A percentile compares a stretch with the other conserved stretches of the same genome.
phyloP scores from a whole-genome alignment of 2,888 invertebrate genomes.

The Microctonus aethiopoides region DNA sequence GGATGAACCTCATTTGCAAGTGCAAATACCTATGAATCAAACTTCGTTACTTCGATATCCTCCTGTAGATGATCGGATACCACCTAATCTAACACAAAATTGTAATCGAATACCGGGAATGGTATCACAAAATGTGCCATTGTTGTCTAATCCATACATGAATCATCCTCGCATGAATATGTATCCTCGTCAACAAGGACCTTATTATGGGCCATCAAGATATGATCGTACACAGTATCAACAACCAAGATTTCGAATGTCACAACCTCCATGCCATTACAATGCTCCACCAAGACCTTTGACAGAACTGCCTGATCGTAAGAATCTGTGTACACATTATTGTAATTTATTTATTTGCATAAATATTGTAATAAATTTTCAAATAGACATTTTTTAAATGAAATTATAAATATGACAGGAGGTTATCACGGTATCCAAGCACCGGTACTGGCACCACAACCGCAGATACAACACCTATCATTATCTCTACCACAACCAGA shows the following conservation, averaged over 20 bases:
- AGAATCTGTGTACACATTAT: slow-evolving; percentile 38
- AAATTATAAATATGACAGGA: slow-evolving; percentile 44
- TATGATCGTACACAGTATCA: slow-evolving; percentile 62
- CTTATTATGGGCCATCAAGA: slow-evolving; percentile 49
- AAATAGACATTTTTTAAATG: not conserved
- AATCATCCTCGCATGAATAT: slow-evolving; percentile 58
- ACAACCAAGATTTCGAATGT: slow-evolving; percentile 58
- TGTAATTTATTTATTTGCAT: slow-evolving; percentile 11
- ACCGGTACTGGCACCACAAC: no score
- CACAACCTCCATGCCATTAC: slow-evolving; percentile 62
- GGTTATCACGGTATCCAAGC: slow-evolving; percentile 67
- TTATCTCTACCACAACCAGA: slow-evolving; percentile 71
- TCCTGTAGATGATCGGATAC: slow-evolving; percentile 62
- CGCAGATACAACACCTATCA: slow-evolving; percentile 45
- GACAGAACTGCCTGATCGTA: slow-evolving; percentile 63
- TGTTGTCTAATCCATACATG: slow-evolving; percentile 63
- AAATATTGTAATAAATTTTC: not conserved
- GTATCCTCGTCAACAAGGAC: slow-evolving; percentile 59
- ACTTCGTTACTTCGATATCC: slow-evolving; percentile 61
- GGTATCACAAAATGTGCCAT: slow-evolving; percentile 57
- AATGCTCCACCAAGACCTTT: slow-evolving; percentile 62
- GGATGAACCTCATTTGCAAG: slow-evolving; percentile 63
- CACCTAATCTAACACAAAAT: slow-evolving; percentile 52
- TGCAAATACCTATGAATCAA: slow-evolving; percentile 50
- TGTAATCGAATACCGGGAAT: slow-evolving; percentile 57